These are phyloP conservation scores for Pteromalus puparum DNA, from an alignment of 1,140 invertebrate species.

Conservation along the genomic window DNA sequence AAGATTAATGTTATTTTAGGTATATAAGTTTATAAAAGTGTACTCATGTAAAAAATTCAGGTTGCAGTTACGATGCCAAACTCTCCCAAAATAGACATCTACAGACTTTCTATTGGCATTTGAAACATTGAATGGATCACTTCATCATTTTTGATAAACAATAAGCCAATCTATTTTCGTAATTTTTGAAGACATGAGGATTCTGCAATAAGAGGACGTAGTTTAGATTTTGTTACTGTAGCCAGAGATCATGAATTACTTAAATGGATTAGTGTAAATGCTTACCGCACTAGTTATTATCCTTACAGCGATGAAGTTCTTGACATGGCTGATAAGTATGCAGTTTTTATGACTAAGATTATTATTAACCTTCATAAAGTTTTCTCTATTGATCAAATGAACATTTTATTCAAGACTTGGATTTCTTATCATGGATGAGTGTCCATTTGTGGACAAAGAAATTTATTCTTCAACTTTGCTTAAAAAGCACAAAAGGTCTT, in stretches of 20 bases:
- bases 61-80: constrained; percentile 68
- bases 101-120: constrained; percentile 90
- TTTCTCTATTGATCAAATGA: neutral
- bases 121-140: constrained; percentile 87
- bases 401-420: constrained; percentile 79
- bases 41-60: neutral
- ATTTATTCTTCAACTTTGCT: constrained; percentile 80
- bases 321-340: constrained; percentile 89
- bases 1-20: neutral
- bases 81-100: constrained; percentile 83
- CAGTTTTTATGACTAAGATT: neutral
- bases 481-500: constrained; percentile 86
- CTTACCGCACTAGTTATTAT: constrained; percentile 98
- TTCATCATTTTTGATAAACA: constrained; percentile 87
- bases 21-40: too few relatives aligned
- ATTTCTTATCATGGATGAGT: constrained; percentile 97
- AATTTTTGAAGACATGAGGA: constrained; percentile 98
- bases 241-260: constrained; percentile 96
- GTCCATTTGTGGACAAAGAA: constrained; percentile 94
- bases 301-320: constrained; percentile 99
- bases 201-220: constrained; percentile 92
- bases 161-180: constrained; percentile 89
- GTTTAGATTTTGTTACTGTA: constrained; percentile 90
- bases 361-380: constrained; percentile 14
- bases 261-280: constrained; percentile 96